These are phyloP conservation scores for Coelopa pilipes DNA, from an alignment of 2,888 invertebrate genomes.

Conservation along the genomic window DNA sequence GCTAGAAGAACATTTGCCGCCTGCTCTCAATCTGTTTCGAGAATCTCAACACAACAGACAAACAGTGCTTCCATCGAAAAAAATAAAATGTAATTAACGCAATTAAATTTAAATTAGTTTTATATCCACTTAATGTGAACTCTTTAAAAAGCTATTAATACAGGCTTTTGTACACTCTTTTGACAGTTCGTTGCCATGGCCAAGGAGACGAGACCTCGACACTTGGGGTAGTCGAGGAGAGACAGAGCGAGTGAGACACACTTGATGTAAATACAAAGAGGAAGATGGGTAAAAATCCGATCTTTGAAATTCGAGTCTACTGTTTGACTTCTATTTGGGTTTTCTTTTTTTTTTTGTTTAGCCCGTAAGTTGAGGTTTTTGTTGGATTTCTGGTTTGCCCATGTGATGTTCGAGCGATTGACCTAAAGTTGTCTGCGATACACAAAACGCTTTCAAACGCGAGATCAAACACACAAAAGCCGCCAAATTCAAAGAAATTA, in stretches of 20 bases:
- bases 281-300: neutral
- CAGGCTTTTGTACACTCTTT: too few relatives aligned
- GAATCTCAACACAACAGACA: too few relatives aligned
- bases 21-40: too few relatives aligned
- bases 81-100: neutral
- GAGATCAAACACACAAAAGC: slow-evolving; percentile 58
- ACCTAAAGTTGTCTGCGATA: neutral
- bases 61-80: too few relatives aligned
- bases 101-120: neutral
- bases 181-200: too few relatives aligned
- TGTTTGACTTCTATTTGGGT: neutral
- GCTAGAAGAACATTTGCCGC: too few relatives aligned
- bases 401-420: slow-evolving; percentile 4
- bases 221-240: too few relatives aligned
- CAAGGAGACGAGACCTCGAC: too few relatives aligned
- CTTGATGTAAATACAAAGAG: neutral
- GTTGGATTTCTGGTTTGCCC: neutral
- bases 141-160: too few relatives aligned
- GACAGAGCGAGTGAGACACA: too few relatives aligned
- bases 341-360: neutral
- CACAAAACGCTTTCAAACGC: slow-evolving; percentile 13
- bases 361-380: too few relatives aligned
- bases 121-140: neutral
- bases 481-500: slow-evolving; percentile 53
- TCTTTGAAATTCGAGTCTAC: slow-evolving; percentile 7